Percentiles rank a stretch among this genome's conserved stretches.
These are phyloP conservation scores for Lysandra bellargus DNA, from an alignment of 2,888 invertebrate genomes.

Conservation along the genomic window DNA sequence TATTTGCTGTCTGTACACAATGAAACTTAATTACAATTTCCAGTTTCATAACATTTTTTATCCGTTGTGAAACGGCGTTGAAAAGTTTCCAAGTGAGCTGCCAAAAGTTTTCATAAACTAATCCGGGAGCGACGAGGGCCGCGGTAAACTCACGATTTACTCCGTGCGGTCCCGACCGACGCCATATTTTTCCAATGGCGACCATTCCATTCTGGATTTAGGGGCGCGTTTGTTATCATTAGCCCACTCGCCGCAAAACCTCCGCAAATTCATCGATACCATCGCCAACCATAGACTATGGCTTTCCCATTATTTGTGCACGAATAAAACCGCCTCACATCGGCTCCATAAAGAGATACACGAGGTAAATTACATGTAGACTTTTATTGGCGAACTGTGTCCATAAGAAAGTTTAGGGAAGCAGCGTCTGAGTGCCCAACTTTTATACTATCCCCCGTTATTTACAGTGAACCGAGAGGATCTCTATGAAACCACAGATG, in stretches of 20 bases:
- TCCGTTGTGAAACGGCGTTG: constrained; percentile 72
- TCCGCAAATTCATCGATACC: constrained; percentile 49
- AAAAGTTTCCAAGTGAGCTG: constrained; percentile 61
- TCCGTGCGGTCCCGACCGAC: constrained; percentile 66
- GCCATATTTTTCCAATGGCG: constrained; percentile 71
- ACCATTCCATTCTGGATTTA: constrained; percentile 64
- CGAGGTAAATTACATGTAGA: constrained; percentile 66
- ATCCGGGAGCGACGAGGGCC: constrained; percentile 66
- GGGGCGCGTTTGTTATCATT: constrained; percentile 67
- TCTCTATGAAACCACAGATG: constrained; percentile 58
- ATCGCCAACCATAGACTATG: constrained; percentile 37
- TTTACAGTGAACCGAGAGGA: constrained; percentile 59
- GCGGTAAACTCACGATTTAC: constrained; percentile 75
- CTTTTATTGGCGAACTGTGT: constrained; percentile 69
- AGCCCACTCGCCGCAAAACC: constrained; percentile 38
- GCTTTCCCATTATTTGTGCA: constrained; percentile 44
- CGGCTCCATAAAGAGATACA: constrained; percentile 62
- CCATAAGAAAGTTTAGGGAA: constrained; percentile 64
- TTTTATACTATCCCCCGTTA: constrained; percentile 62
- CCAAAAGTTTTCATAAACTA: constrained; percentile 68
- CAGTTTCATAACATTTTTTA: constrained; percentile 54
- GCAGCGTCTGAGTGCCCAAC: constrained; percentile 54
- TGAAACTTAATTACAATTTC: constrained; percentile 43
- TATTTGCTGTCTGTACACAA: not conserved
- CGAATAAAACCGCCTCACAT: constrained; percentile 53